Percentiles rank a stretch among this genome's conserved stretches.
Evolutionary conservation across 2,797 vertebrate species (phyloP).

Genomic region (Prionace glauca): DNA sequence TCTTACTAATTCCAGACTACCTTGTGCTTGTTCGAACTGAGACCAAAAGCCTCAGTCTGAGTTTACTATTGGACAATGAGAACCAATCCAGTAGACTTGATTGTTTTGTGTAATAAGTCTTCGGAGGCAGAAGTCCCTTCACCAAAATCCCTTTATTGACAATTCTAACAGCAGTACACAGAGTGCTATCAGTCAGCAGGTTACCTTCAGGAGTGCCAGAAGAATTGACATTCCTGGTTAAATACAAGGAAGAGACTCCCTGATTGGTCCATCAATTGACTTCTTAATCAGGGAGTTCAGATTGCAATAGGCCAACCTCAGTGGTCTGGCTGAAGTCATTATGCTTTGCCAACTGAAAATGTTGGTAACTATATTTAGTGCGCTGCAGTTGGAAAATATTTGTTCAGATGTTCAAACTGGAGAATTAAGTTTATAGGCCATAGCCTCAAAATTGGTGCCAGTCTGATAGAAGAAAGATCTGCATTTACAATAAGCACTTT

Average conservation of each 20-base stretch:
- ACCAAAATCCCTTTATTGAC: too few species aligned
- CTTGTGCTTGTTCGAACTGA: neutral
- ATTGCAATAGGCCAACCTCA: too few species aligned
- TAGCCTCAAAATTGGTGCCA: neutral
- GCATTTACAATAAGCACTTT: too few species aligned
- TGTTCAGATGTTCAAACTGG: neutral
- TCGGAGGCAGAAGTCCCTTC: too few species aligned
- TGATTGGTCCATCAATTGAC: too few species aligned
- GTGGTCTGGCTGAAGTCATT: too few species aligned
- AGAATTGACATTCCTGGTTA: too few species aligned
- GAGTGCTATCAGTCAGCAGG: too few species aligned
- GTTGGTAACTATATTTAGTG: neutral
- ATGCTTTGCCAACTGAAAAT: neutral
- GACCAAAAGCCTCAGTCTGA: neutral
- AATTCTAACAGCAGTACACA: too few species aligned
- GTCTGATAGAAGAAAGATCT: neutral
- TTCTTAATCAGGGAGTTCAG: too few species aligned
- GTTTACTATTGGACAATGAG: neutral
- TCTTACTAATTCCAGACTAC: neutral
- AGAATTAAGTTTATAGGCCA: neutral
- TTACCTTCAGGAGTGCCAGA: too few species aligned
- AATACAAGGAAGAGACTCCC: too few species aligned
- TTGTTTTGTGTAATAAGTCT: neutral
- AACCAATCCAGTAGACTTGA: neutral
- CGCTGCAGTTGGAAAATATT: neutral